Evolutionary conservation across 2,113 vertebrate genomes (phyloP).

Genomic region (Perca flavescens): DNA sequence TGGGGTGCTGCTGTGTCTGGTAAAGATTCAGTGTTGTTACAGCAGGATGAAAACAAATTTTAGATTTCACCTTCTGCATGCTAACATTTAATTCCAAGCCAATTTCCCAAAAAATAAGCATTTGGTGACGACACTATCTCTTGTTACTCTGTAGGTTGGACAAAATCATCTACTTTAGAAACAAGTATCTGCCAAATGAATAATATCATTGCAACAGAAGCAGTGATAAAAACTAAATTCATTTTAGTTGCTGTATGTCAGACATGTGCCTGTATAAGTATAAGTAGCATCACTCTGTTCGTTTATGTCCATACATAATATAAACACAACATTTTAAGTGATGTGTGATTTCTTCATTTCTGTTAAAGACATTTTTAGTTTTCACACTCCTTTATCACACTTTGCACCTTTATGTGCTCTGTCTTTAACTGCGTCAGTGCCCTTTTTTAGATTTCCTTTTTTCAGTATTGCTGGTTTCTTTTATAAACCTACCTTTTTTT

Average conservation of each 20-base stretch:
- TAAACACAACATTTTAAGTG: background rate
- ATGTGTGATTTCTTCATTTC: slow-evolving; percentile 18
- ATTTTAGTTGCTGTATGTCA: background rate
- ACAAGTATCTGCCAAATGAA: background rate
- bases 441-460: slow-evolving; percentile 6
- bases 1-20: background rate
- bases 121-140: background rate
- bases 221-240: background rate
- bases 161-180: background rate
- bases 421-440: slow-evolving; percentile 13
- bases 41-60: background rate
- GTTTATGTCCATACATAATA: background rate
- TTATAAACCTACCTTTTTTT: no score
- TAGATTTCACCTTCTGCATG: background rate
- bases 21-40: slow-evolving; percentile 18
- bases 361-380: background rate
- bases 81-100: background rate
- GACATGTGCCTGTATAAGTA: background rate
- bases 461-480: background rate
- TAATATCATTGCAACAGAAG: background rate
- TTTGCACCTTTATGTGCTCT: slow-evolving; percentile 12
- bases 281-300: background rate
- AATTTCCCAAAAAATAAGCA: background rate
- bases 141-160: no score
- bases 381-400: background rate